Percentiles rank a stretch among this genome's conserved stretches.
Evolutionary conservation across 2,797 vertebrate species (phyloP).

Genomic region (Molossus molossus): DNA sequence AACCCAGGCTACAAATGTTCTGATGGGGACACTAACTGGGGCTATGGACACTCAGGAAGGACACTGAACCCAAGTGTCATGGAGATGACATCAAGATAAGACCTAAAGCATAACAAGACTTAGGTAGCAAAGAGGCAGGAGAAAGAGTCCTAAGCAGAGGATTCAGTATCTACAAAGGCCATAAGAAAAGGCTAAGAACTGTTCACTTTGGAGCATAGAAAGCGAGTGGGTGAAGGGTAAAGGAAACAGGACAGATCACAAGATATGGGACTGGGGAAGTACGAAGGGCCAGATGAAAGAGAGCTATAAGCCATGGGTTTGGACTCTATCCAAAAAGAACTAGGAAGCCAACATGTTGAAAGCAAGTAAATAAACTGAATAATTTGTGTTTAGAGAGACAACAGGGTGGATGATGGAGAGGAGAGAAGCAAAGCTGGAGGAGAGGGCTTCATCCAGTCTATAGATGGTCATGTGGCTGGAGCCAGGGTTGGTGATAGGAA

Average conservation of each 20-base stretch:
- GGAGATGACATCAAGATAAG: not conserved
- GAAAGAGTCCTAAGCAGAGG: not conserved
- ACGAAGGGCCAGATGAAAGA: not conserved
- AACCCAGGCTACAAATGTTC: not conserved
- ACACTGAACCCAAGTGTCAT: not conserved
- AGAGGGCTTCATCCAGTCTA: not conserved
- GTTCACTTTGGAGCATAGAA: not conserved
- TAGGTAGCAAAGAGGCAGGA: not conserved
- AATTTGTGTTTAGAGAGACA: slow-evolving; percentile 16
- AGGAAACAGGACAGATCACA: not conserved
- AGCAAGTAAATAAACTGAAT: not conserved
- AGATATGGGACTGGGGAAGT: not conserved
- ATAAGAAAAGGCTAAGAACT: slow-evolving; percentile 33
- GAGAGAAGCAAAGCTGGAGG: not conserved
- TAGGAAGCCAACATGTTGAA: not conserved
- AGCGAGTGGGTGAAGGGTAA: not conserved
- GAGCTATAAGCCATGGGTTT: not conserved
- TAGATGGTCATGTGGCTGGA: not conserved
- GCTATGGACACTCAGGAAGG: not conserved
- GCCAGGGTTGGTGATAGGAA: not conserved
- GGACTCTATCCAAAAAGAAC: slow-evolving; percentile 15
- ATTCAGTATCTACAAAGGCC: slow-evolving; percentile 23
- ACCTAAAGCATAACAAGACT: not conserved
- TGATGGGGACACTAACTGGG: not conserved
- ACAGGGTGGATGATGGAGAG: not conserved